These are phyloP conservation scores for Aproaerema taeniolella DNA, from an alignment of 2,888 invertebrate species.

Conservation along the genomic window DNA sequence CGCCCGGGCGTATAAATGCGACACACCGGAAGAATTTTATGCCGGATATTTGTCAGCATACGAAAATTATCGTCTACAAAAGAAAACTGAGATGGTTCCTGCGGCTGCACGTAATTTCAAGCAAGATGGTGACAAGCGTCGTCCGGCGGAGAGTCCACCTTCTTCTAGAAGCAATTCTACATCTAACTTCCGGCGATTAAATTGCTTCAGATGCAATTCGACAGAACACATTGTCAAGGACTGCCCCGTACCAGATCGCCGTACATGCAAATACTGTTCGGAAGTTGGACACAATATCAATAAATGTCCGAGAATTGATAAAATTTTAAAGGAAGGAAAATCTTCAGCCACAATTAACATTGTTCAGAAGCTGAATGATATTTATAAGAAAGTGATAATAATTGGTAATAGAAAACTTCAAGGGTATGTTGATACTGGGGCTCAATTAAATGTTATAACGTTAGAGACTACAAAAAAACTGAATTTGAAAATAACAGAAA, in stretches of 20 bases:
- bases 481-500: slow-evolving; percentile 6
- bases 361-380: slow-evolving; percentile 19
- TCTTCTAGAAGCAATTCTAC: no score
- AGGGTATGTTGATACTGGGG: slow-evolving; percentile 20
- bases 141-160: no score
- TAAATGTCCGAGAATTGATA: slow-evolving; percentile 8
- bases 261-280: slow-evolving; percentile 20
- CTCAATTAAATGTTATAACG: slow-evolving; percentile 17
- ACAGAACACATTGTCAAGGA: slow-evolving; percentile 18
- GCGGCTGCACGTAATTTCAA: no score
- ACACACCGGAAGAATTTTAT: no score
- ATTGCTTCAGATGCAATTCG: no score
- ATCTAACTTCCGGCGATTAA: no score
- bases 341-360: slow-evolving; percentile 18
- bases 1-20: no score
- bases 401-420: slow-evolving; percentile 14
- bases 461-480: neutral
- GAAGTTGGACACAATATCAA: slow-evolving; percentile 22
- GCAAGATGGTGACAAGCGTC: no score
- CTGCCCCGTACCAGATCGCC: slow-evolving; percentile 20
- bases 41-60: no score
- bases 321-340: neutral
- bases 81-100: no score
- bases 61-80: no score
- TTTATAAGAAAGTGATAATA: slow-evolving; percentile 16